Evolutionary conservation across 2,888 invertebrate genomes (phyloP).

Genomic region (Napeogenes sylphis): DNA sequence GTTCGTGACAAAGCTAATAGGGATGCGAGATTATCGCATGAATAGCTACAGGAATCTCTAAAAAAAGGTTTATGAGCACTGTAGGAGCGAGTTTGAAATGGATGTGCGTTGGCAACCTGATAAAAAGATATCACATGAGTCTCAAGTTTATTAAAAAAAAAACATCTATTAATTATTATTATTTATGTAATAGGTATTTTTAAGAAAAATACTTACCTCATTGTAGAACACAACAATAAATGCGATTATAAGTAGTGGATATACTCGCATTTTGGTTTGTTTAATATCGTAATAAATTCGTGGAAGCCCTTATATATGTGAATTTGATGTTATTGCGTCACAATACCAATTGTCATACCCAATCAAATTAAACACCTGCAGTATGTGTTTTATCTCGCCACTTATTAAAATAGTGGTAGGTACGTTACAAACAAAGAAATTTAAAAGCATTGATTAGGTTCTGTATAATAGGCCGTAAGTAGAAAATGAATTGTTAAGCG

Average conservation of each 20-base stretch:
- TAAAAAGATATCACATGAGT: constrained; percentile 2
- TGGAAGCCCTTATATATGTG: not conserved
- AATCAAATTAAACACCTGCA: not conserved
- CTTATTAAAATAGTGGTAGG: not conserved
- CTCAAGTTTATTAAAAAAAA: too few relatives aligned
- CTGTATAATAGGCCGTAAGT: too few relatives aligned
- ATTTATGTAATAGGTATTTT: not conserved
- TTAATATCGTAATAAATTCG: not conserved
- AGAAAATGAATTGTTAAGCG: too few relatives aligned
- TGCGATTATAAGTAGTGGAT: not conserved
- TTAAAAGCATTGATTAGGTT: too few relatives aligned
- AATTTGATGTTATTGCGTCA: not conserved
- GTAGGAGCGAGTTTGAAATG: constrained; percentile 28
- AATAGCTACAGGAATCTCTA: constrained; percentile 23
- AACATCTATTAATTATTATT: too few relatives aligned
- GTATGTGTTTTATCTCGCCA: constrained; percentile 3
- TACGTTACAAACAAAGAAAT: not conserved
- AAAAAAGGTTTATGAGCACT: constrained; percentile 7
- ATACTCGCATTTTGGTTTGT: not conserved
- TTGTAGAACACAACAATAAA: not conserved
- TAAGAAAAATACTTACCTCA: not conserved
- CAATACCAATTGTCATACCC: not conserved
- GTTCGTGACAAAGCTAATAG: constrained; percentile 35
- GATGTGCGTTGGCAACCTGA: constrained; percentile 45
- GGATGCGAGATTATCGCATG: constrained; percentile 33